Conservation (phyloP, 2,797 vertebrate genomes). For the Tenualosa thibaudeaui region DNA sequence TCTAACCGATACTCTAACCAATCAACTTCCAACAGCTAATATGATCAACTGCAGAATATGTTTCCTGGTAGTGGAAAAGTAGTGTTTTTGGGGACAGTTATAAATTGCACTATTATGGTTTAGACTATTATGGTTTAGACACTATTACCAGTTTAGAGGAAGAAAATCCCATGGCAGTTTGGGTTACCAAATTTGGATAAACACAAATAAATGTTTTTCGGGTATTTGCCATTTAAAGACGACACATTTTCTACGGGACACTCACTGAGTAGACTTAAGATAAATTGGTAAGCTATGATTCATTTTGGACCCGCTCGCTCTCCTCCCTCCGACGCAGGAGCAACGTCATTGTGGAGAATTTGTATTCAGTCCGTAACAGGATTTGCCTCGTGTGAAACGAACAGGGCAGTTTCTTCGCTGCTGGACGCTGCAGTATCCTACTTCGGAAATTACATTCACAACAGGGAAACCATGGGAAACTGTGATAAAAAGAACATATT, state of each 20-base stretch:
- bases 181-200: neutral
- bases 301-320: slow-evolving; percentile 25
- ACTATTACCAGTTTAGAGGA: too few relatives aligned
- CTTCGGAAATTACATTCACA: neutral
- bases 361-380: slow-evolving; percentile 49
- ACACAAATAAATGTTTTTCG: too few relatives aligned
- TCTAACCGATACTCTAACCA: too few relatives aligned
- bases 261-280: neutral
- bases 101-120: neutral
- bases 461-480: neutral
- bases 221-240: neutral
- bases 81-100: neutral
- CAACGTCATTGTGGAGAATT: slow-evolving; percentile 50
- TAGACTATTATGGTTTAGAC: too few relatives aligned
- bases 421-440: slow-evolving; percentile 7
- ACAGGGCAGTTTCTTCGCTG: slow-evolving; percentile 20
- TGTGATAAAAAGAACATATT: neutral
- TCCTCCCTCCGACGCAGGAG: slow-evolving; percentile 28
- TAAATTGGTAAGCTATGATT: slow-evolving; percentile 44
- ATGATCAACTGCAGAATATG: too few relatives aligned
- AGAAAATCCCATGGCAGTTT: neutral
- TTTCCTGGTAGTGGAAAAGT: too few relatives aligned
- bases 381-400: slow-evolving; percentile 41
- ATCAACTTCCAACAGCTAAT: too few relatives aligned
- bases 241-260: slow-evolving; percentile 22